phyloP scores from a whole-genome alignment of 2,113 vertebrate species.

The Pipra filicauda region DNA sequence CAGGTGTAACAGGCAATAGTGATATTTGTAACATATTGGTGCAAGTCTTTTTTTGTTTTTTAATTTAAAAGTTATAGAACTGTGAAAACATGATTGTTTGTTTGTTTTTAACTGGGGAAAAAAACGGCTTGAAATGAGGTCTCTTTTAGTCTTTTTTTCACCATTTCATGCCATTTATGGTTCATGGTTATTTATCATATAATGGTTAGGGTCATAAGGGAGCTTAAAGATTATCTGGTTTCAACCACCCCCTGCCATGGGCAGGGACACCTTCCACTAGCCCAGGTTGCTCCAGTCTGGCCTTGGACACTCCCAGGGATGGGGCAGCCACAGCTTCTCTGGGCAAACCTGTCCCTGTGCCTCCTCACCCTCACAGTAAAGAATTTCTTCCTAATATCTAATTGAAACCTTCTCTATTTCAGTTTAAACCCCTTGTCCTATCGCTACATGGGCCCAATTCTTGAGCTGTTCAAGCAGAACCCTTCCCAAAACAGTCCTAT shows the following conservation, averaged over 20 bases:
- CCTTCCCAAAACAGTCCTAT: not conserved
- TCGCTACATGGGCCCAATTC: not conserved
- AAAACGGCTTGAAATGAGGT: accelerated
- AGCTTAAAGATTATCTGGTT: not conserved
- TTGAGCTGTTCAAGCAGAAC: not conserved
- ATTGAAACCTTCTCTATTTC: not conserved
- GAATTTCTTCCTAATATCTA: not conserved
- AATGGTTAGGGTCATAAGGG: not conserved
- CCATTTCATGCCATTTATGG: not conserved
- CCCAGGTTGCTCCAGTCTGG: not conserved
- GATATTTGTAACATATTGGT: not conserved
- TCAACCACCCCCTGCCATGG: not conserved
- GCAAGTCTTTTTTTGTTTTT: accelerated
- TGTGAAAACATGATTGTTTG: too few relatives aligned
- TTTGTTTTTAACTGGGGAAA: not conserved
- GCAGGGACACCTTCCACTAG: not conserved
- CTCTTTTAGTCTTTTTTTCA: not conserved
- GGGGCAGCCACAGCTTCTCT: not conserved
- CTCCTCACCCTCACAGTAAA: not conserved
- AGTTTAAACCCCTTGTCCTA: not conserved
- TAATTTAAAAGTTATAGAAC: not conserved
- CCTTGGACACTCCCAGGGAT: not conserved
- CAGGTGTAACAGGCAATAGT: not conserved
- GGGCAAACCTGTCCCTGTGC: not conserved
- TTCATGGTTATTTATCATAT: not conserved